Percentiles rank a stretch among this genome's conserved stretches.
Conservation (phyloP, 2,888 invertebrate species). For the Pyralis farinalis region DNA sequence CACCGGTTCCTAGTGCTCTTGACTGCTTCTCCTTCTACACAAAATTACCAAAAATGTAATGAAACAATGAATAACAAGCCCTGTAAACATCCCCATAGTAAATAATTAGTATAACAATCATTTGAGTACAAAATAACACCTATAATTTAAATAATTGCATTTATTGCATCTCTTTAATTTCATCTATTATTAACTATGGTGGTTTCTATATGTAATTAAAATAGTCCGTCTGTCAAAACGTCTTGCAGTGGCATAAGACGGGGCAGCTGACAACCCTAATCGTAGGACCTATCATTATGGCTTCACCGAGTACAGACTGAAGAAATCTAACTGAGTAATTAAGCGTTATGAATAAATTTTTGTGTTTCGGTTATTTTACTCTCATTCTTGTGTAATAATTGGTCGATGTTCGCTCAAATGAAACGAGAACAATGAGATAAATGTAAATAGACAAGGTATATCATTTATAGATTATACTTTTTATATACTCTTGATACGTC, state of each 20-base stretch:
- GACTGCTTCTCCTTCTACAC: too few relatives aligned
- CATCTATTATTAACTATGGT: constrained; percentile 28
- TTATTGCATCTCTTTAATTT: constrained; percentile 25
- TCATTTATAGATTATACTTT: too few relatives aligned
- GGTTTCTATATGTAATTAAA: constrained; percentile 55
- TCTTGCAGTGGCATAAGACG: constrained; percentile 62
- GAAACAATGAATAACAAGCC: too few relatives aligned
- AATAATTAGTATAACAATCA: neutral
- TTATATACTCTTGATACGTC: too few relatives aligned
- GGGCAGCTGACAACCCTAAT: constrained; percentile 46
- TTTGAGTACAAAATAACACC: constrained; percentile 2
- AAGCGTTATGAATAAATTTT: constrained; percentile 34
- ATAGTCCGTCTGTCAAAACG: constrained; percentile 69
- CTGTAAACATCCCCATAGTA: too few relatives aligned
- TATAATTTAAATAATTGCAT: constrained; percentile 45
- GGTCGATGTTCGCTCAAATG: too few relatives aligned
- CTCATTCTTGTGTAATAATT: neutral
- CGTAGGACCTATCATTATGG: constrained; percentile 61
- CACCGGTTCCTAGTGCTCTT: too few relatives aligned
- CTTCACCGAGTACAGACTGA: constrained; percentile 29
- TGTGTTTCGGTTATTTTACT: constrained; percentile 21
- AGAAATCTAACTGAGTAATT: constrained; percentile 31
- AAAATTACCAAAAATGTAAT: too few relatives aligned
- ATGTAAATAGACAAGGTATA: too few relatives aligned
- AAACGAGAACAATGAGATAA: too few relatives aligned